Conservation (phyloP, 2,888 invertebrate species). For the Agrotis puta region DNA sequence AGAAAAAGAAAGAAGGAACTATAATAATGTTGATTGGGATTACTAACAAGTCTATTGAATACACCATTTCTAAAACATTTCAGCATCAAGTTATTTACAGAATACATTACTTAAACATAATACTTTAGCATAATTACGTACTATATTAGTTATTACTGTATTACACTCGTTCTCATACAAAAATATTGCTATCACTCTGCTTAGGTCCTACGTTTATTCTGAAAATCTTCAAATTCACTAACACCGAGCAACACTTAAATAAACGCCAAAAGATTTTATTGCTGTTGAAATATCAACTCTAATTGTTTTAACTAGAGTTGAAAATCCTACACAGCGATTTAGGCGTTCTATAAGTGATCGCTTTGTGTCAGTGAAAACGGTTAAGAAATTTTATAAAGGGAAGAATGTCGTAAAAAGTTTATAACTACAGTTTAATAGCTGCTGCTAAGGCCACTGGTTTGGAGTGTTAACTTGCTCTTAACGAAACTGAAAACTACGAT, state of each 20-base stretch:
- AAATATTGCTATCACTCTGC: slow-evolving; percentile 67
- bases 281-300: too few species aligned
- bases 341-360: too few species aligned
- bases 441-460: slow-evolving; percentile 45
- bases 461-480: background rate
- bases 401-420: slow-evolving; percentile 12
- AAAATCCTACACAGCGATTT: too few species aligned
- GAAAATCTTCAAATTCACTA: background rate
- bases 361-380: too few species aligned
- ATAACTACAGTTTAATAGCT: slow-evolving; percentile 19
- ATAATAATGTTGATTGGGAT: too few species aligned
- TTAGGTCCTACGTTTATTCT: slow-evolving; percentile 55
- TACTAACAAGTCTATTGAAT: slow-evolving; percentile 16
- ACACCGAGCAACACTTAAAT: too few species aligned
- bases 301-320: too few species aligned
- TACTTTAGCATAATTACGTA: slow-evolving; percentile 19
- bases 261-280: too few species aligned
- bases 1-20: too few species aligned
- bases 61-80: slow-evolving; percentile 17
- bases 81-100: slow-evolving; percentile 50
- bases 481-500: background rate
- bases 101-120: slow-evolving; percentile 46
- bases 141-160: slow-evolving; percentile 46
- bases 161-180: slow-evolving; percentile 66
- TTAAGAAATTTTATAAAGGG: background rate